Base-by-base conservation (phyloP, 2,888 invertebrate genomes). In the Nemoura dubitans region DNA sequence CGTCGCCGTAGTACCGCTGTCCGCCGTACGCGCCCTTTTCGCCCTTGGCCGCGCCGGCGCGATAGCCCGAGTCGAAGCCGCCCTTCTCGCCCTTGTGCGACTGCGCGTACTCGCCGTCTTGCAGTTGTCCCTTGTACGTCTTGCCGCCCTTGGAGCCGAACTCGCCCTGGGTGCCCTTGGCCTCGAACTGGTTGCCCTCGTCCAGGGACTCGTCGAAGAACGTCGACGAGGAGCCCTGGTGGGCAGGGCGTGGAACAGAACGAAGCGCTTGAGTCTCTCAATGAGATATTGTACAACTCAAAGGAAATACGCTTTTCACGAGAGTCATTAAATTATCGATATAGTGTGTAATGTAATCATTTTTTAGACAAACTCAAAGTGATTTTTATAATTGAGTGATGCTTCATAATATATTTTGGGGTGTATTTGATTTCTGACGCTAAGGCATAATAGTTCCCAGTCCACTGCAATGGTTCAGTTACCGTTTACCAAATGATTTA, bases 181-280 rank as follows among this genome's bases (percentile, higher is more conserved):
- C 82, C 14, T 87, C 87, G 82, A 84, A 86, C 27, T 87, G 86
- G 77, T 86, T 86, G 2, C 88, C 88, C 83, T 88, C 87, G 87
- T 87, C 88, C 29, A 43, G 87, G 7, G 87, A 80, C 59, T 88
- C 88, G 86, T 88, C 88, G 43, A 87, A 87, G 87, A 88, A 88
- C 0, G 88, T 88, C 2, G 88, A 86, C 5, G 87, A 80, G 59
- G 86, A 76, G 7, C 87, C 87, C 10, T 86, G 42, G 59, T 10
- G 14, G 21, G 21, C 59, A 21, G 14, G 59, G 59, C 21, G 36
- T 3, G 36, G 36, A 36, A 36, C 36, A n/a, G 36, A 36, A 36
- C 36, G 36, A 10, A 10, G 36, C 36, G 36, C n/a, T n/a, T n/a
- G n/a, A n/a, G n/a, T n/a, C n/a, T n/a, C n/a, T n/a, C n/a, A n/a